Conservation (phyloP, 2,888 invertebrate genomes). For the Dryobotodes eremita region DNA sequence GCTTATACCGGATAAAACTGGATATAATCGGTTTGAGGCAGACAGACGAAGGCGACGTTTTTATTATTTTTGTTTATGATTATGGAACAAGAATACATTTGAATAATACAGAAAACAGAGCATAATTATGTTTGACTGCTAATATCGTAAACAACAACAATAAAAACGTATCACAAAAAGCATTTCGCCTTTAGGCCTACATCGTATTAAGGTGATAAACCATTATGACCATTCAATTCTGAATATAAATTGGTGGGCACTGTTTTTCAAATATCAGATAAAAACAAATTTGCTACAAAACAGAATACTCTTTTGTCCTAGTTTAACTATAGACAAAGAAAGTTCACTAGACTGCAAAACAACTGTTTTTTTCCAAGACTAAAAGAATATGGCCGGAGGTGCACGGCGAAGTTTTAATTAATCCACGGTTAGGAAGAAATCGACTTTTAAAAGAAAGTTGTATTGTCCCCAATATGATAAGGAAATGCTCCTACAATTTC, state of each 20-base stretch:
- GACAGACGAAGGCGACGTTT: constrained; percentile 44
- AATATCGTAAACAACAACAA: not conserved
- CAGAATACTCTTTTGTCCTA: constrained; percentile 11
- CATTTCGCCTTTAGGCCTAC: not conserved
- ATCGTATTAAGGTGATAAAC: not conserved
- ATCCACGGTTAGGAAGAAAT: constrained; percentile 23
- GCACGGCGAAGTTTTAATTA: constrained; percentile 62
- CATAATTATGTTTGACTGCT: not conserved
- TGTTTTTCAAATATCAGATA: not conserved
- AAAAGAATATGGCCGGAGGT: constrained; percentile 40
- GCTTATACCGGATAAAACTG: constrained; percentile 60
- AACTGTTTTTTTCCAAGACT: constrained; percentile 37
- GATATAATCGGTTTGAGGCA: constrained; percentile 43
- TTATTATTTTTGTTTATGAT: constrained; percentile 28
- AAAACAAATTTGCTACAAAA: not conserved
- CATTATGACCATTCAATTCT: too few relatives aligned
- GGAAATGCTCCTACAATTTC: constrained; percentile 4
- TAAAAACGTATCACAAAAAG: not conserved
- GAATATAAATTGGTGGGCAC: not conserved
- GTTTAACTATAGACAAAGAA: constrained; percentile 43
- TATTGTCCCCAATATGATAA: constrained; percentile 15
- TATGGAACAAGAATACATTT: not conserved
- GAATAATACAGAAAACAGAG: not conserved
- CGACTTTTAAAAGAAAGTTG: constrained; percentile 39
- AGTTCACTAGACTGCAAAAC: constrained; percentile 39